Conservation (phyloP, 2,113 vertebrate genomes). For the Megaceryle torquata region DNA sequence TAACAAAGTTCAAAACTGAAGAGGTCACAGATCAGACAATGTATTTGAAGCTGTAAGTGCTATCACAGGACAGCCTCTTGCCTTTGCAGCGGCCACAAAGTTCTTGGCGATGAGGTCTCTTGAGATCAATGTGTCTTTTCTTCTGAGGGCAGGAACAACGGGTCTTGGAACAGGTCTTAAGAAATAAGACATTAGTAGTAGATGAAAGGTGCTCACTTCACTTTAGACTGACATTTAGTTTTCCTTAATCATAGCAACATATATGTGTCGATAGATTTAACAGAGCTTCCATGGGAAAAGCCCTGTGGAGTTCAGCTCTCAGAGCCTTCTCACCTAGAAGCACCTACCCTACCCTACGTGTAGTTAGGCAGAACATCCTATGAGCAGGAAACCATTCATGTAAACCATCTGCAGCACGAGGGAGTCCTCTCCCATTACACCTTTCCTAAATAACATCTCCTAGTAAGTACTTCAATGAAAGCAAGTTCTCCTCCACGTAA, state of each 20-base stretch:
- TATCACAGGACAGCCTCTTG: conserved; percentile 89
- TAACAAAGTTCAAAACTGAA: not conserved
- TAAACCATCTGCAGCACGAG: not conserved
- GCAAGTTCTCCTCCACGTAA: not conserved
- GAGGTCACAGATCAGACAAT: conserved; percentile 76
- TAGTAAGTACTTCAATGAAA: not conserved
- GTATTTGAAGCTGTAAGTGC: conserved; percentile 91
- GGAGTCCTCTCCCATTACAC: not conserved
- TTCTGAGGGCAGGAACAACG: conserved; percentile 87
- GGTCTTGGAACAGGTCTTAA: conserved; percentile 84
- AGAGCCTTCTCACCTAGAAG: not conserved
- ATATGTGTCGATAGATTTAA: not conserved
- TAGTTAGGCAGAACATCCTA: not conserved
- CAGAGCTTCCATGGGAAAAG: not conserved
- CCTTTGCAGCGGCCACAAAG: conserved; percentile 92
- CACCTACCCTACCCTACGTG: fast-evolving
- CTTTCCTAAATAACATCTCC: not conserved
- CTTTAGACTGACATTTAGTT: not conserved
- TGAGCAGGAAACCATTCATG: fast-evolving
- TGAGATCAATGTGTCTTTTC: conserved; percentile 89
- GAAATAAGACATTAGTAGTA: not conserved
- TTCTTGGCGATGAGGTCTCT: conserved; percentile 90
- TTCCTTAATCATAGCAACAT: not conserved
- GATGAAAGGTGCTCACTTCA: not conserved
- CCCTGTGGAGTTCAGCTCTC: not conserved